These are phyloP conservation scores for Crepidodera aurea DNA, from an alignment of 2,888 invertebrate species.

Conservation along the genomic window DNA sequence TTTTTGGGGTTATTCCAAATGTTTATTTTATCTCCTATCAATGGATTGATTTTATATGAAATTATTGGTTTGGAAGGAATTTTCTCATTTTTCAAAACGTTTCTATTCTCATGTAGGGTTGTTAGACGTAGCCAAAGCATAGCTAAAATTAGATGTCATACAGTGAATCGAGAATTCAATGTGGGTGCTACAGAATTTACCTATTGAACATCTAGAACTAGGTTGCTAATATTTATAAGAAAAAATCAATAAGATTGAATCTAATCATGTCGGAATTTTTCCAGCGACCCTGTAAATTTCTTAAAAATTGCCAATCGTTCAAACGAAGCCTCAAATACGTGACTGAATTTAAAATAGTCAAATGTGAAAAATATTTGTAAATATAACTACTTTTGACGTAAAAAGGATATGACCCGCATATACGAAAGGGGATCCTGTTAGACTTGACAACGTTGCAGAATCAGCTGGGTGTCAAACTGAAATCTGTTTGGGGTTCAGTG, in stretches of 20 bases:
- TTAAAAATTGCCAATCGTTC: neutral
- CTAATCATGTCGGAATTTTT: neutral
- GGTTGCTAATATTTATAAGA: constrained; percentile 6
- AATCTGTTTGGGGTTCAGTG: constrained; percentile 2
- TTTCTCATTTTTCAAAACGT: constrained; percentile 13
- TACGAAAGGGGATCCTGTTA: constrained; percentile 5
- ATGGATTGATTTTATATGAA: neutral
- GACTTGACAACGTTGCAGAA: constrained; percentile 25
- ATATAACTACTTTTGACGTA: constrained; percentile 17
- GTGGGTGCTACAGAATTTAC: constrained; percentile 35
- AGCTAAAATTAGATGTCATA: constrained; percentile 32
- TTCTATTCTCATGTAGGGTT: constrained; percentile 20
- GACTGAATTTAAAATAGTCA: constrained; percentile 18
- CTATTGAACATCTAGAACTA: constrained; percentile 21
- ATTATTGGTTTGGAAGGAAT: neutral
- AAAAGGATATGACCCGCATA: constrained; percentile 13
- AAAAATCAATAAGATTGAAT: constrained; percentile 19
- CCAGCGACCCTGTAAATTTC: neutral
- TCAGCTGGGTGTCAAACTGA: constrained; percentile 30
- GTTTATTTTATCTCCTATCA: neutral
- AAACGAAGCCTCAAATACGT: constrained; percentile 2
- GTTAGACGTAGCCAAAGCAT: constrained; percentile 26
- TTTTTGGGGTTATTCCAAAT: neutral
- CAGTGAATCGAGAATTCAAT: constrained; percentile 25
- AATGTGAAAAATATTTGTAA: constrained; percentile 18